Evolutionary conservation across 2,797 vertebrate species (phyloP).

Genomic region (Coendou prehensilis): DNA sequence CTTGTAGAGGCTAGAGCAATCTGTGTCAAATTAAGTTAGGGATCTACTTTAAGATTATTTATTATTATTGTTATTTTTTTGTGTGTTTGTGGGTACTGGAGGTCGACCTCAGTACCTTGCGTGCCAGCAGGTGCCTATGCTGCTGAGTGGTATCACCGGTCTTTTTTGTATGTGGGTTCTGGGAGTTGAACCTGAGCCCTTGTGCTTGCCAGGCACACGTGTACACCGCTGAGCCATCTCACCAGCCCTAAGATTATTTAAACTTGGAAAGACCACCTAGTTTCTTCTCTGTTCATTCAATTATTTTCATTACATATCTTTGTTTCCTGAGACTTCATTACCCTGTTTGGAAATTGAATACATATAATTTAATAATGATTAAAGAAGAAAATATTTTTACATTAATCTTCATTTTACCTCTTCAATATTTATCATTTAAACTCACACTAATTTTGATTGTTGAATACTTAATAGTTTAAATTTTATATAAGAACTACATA

Average conservation of each 20-base stretch:
- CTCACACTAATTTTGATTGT: neutral
- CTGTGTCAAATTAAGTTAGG: neutral
- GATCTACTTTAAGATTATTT: neutral
- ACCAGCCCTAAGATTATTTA: neutral
- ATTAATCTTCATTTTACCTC: neutral
- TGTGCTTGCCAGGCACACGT: too few species aligned
- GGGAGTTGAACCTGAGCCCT: too few species aligned
- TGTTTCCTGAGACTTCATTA: neutral
- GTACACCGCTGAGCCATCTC: too few species aligned
- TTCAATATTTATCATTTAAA: slow-evolving; percentile 18
- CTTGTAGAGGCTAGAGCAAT: neutral
- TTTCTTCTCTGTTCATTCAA: neutral
- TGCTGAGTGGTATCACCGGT: too few species aligned
- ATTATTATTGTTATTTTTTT: neutral
- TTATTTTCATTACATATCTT: neutral
- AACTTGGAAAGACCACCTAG: neutral
- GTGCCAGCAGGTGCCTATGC: too few species aligned
- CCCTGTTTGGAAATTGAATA: neutral
- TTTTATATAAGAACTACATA: neutral
- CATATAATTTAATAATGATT: neutral
- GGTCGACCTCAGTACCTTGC: too few species aligned
- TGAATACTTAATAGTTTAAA: slow-evolving; percentile 29
- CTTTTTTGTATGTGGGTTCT: too few species aligned
- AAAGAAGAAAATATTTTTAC: neutral
- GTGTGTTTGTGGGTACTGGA: too few species aligned